Base-by-base conservation (phyloP, 2,888 invertebrate species). In the Orthosia gracilis region DNA sequence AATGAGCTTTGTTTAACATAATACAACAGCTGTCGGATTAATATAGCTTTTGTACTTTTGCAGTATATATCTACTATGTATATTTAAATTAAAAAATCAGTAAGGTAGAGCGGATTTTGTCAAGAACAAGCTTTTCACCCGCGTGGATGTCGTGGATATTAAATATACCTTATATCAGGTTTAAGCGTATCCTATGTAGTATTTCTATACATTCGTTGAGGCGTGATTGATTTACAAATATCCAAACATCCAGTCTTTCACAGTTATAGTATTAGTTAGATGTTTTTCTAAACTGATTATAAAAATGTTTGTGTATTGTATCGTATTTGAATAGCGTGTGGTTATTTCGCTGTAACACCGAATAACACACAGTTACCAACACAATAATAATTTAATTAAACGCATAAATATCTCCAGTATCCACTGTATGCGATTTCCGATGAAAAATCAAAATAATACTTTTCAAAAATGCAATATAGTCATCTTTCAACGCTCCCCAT, bases 1-100 rank as follows among this genome's bases (percentile, higher is more conserved):
- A 64, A 68, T 63, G 26, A 21, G 31, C n/a, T 65, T 68, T 68
- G 26, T 61, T 72, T 72, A 26, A 52, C 61, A 61, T 72, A 57
- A 52, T 61, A 45, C 72, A 63, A 13, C 50, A 50, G 63, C 52
- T 69, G 69, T 18, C 52, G 31, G 62, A 73, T 23, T 72, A 62
- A 57, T 62, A n/a, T 17, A 15, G 0, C 45, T 67, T 12, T 47
- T 26, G 26, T 2, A 26, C 49, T 17, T 68, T 61, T 68, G 26
- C 12, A 23, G 40, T 40, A 40, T 40, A 40, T 40, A 40, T 1
- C 9, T 40, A 40, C 40, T 40, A 40, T n/a, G n/a, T n/a, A n/a
- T 40, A 40, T 9, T 40, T 40, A 9, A 40, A 40, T 40, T n/a
- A 40, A 40, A 40, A 9, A 40, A 40, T 40, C 40, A 40, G 9